phyloP scores from a whole-genome alignment of 2,113 vertebrate species.

The Parus major region DNA sequence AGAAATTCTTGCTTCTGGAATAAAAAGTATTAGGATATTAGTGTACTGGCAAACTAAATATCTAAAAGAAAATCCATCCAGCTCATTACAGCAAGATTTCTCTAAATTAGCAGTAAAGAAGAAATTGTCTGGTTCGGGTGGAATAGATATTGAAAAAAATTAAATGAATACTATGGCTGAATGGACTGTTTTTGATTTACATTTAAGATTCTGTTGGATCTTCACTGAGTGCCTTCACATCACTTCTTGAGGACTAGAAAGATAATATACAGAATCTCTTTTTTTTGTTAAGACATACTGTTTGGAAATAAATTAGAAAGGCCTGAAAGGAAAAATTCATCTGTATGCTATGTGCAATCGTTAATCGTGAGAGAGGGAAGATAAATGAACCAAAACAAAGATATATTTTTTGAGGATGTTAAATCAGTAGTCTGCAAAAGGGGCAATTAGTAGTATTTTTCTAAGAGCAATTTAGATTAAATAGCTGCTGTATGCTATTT shows the following conservation, averaged over 20 bases:
- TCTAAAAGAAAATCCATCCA: not conserved
- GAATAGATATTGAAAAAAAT: not conserved
- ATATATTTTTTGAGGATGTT: conserved; percentile 46
- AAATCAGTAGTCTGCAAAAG: conserved; percentile 51
- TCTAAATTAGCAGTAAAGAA: not conserved
- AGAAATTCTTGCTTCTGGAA: not conserved
- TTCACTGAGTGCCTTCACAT: not conserved
- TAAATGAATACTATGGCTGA: not conserved
- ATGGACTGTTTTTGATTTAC: not conserved
- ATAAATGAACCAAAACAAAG: conserved; percentile 58
- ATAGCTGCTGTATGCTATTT: conserved; percentile 59
- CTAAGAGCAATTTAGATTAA: conserved; percentile 55
- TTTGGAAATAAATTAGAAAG: conserved; percentile 32
- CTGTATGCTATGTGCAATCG: not conserved
- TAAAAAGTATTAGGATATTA: not conserved
- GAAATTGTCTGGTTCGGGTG: not conserved
- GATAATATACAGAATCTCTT: not conserved
- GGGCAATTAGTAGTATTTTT: conserved; percentile 64
- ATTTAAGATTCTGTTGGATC: conserved; percentile 10
- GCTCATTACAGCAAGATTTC: not conserved
- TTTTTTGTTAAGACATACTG: not conserved
- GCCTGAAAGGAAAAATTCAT: conserved; percentile 2
- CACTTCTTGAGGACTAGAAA: not conserved
- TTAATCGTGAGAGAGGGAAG: conserved; percentile 17
- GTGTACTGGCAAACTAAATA: not conserved